Base-by-base conservation (phyloP, 2,113 vertebrate genomes). In the Sapayoa aenigma region DNA sequence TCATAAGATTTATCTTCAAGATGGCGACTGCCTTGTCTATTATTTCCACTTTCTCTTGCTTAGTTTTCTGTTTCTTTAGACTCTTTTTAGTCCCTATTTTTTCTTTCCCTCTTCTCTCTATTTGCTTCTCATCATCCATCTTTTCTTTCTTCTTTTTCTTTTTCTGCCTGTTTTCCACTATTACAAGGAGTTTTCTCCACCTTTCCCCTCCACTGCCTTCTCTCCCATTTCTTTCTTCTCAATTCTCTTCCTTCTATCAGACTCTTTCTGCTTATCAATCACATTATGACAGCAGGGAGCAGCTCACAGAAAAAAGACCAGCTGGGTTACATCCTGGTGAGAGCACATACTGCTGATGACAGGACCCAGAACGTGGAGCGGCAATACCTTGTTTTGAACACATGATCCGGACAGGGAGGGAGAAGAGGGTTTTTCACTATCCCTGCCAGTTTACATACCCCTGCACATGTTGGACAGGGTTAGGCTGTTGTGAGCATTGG, bases 61-160 rank as follows among this genome's bases (percentile, higher is more conserved):
- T 24, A 18, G 9, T 76, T 73, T 92, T 42, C 19, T 58, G 5
- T 41, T 92, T 23, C 5, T 81, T 81, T 89, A 68, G 9, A 21
- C 5, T 56, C 65, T 56, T 18, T 41, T 9, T 42, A 22, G 23
- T 65, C 39, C 65, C 30, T 44, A 5, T 3, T 23, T 75, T 71
- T 81, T 13, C 13, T 52, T 71, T 41, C 28, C 15, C n/a, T 37
- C n/a, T 52, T 79, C 31, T 71, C 18, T 59, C 33, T 59, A 9
- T 35, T 67, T 78, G 14, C 8, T 41, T 14, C 50, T n/a, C 25
- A 25, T 18, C 0, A 0, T 33, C 37, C 71, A 28, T 15, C n/a
- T 77, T 82, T 56, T 80, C 23, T 62, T 83, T n/a, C 22, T 89
- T 55, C 1, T 62, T 80, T 69, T 65, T 39, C 1, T 9, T 88